These are phyloP conservation scores for Tridacna crocea DNA, from an alignment of 2,888 invertebrate species.

Conservation along the genomic window DNA sequence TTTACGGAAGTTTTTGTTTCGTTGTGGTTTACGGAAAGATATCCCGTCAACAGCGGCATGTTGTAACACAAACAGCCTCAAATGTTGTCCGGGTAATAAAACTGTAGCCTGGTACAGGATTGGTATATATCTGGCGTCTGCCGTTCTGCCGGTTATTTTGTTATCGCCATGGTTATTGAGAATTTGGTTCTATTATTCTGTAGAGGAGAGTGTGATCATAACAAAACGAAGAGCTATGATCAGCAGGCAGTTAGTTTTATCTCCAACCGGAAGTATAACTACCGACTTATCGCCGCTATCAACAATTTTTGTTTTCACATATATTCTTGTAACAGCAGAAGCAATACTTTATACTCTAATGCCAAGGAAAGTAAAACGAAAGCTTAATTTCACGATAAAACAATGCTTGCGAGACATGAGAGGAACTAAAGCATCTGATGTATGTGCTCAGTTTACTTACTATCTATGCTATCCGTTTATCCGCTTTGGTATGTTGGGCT, in stretches of 20 bases:
- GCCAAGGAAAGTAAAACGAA: slow-evolving; percentile 31
- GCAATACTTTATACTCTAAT: slow-evolving; percentile 19
- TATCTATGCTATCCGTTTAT: slow-evolving; percentile 26
- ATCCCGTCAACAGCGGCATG: slow-evolving; percentile 29
- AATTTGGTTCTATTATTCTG: slow-evolving; percentile 45
- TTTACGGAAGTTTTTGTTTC: slow-evolving; percentile 39
- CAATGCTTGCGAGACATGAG: slow-evolving; percentile 43
- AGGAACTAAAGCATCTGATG: slow-evolving; percentile 14
- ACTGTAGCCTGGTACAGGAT: slow-evolving; percentile 34
- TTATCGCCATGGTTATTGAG: slow-evolving; percentile 44
- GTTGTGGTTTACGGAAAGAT: slow-evolving; percentile 39
- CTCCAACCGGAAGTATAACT: slow-evolving; percentile 37
- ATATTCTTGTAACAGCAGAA: slow-evolving; percentile 33
- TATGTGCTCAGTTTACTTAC: slow-evolving; percentile 27
- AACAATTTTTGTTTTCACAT: slow-evolving; percentile 33
- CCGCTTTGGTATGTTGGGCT: slow-evolving; percentile 39
- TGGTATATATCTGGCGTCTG: slow-evolving; percentile 24
- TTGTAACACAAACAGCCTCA: slow-evolving; percentile 37
- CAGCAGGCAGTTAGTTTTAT: slow-evolving; percentile 19
- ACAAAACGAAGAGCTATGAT: slow-evolving; percentile 8
- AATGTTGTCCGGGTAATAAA: slow-evolving; percentile 1
- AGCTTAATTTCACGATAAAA: slow-evolving; percentile 38
- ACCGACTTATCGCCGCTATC: slow-evolving; percentile 40
- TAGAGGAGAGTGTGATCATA: slow-evolving; percentile 31
- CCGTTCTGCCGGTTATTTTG: slow-evolving; percentile 11